Evolutionary conservation across 2,888 invertebrate species (phyloP).

Genomic region (Yponomeuta sedellus): DNA sequence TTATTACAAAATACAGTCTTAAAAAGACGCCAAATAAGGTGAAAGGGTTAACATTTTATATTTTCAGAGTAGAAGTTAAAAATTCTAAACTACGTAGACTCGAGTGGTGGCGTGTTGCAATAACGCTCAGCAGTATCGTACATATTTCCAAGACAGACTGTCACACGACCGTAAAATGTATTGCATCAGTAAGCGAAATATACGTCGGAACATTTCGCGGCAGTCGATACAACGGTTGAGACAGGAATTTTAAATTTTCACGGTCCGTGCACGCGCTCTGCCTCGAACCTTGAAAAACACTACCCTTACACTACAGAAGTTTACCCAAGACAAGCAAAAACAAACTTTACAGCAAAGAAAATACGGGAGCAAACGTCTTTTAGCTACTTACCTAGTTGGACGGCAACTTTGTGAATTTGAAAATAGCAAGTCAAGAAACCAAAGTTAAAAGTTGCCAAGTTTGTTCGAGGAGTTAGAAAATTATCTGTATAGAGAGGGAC

Average conservation of each 20-base stretch:
- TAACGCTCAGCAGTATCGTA: not conserved
- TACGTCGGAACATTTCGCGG: not conserved
- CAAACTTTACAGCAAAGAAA: not conserved
- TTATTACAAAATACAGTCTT: too few relatives aligned
- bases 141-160: not conserved
- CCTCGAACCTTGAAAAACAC: not conserved
- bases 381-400: not conserved
- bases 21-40: too few relatives aligned
- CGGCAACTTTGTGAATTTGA: conserved; percentile 43
- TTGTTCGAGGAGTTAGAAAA: conserved; percentile 27
- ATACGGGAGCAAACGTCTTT: not conserved
- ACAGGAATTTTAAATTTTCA: conserved; percentile 1
- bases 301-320: not conserved
- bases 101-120: too few relatives aligned
- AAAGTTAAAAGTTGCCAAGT: conserved; percentile 37
- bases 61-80: too few relatives aligned
- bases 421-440: conserved; percentile 42
- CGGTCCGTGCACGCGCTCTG: not conserved
- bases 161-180: not conserved
- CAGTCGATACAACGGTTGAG: not conserved
- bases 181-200: not conserved
- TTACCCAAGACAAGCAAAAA: not conserved
- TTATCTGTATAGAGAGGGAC: conserved; percentile 8
- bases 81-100: too few relatives aligned
- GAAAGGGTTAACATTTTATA: too few relatives aligned